These are phyloP conservation scores for Varecia variegata DNA, from an alignment of 2,797 vertebrate species.

Conservation along the genomic window DNA sequence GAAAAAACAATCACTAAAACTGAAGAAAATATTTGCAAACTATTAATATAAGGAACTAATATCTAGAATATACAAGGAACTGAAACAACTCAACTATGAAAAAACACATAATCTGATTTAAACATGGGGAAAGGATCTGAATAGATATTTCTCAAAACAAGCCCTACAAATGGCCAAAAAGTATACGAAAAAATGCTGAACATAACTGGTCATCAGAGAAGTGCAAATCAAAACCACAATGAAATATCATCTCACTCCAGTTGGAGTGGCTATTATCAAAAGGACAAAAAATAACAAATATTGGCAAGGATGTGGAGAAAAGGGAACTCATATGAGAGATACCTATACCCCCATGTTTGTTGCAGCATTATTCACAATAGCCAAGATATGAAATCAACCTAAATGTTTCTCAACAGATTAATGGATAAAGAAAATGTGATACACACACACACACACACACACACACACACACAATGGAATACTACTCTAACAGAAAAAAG, in stretches of 20 bases:
- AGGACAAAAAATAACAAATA: not conserved
- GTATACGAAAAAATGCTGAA: not conserved
- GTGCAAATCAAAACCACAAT: not conserved
- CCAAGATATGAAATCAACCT: not conserved
- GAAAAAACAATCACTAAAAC: not conserved
- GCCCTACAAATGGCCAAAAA: not conserved
- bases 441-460: too few relatives aligned
- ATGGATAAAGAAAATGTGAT: not conserved
- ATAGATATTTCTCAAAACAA: not conserved
- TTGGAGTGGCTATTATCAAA: not conserved
- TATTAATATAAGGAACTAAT: not conserved
- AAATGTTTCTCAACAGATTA: not conserved
- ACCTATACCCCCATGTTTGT: not conserved
- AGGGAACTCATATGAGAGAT: not conserved
- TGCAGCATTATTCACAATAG: not conserved
- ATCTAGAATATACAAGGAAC: not conserved
- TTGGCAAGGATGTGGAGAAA: not conserved
- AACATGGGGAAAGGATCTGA: not conserved
- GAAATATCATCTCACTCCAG: not conserved
- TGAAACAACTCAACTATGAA: not conserved
- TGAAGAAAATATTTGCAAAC: not conserved
- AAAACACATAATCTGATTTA: not conserved
- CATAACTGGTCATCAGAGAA: not conserved
- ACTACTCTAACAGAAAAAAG: not conserved
- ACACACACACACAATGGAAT: not conserved